Evolutionary conservation across 1,140 invertebrate species (phyloP).

Genomic region (Acromyrmex heyeri): DNA sequence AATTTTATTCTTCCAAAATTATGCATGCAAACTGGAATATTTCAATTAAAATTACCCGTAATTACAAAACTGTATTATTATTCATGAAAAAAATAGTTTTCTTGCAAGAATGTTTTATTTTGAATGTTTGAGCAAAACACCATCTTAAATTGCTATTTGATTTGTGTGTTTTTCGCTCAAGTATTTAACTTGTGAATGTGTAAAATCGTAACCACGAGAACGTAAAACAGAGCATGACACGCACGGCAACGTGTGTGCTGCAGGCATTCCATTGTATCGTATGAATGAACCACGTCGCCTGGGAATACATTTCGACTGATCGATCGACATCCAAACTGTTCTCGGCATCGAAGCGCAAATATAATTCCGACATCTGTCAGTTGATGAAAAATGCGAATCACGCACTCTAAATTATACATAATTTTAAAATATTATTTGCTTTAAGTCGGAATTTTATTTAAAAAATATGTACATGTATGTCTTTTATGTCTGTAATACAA

Average conservation of each 20-base stretch:
- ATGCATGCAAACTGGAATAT: background rate
- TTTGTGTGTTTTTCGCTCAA: constrained; percentile 34
- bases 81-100: background rate
- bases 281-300: constrained; percentile 70
- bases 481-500: background rate
- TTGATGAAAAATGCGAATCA: constrained; percentile 35
- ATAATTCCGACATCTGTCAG: constrained; percentile 20
- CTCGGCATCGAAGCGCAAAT: constrained; percentile 30
- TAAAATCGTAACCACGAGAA: constrained; percentile 49
- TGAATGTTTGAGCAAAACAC: background rate
- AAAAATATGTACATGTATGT: background rate
- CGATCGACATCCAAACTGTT: constrained; percentile 54
- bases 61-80: constrained; percentile 16
- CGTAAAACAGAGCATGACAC: constrained; percentile 40
- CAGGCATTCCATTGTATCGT: constrained; percentile 66
- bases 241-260: constrained; percentile 29
- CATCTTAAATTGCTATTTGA: background rate
- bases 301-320: constrained; percentile 71
- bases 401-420: background rate
- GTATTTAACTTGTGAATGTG: constrained; percentile 45
- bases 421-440: background rate
- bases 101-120: background rate
- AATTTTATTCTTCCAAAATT: background rate
- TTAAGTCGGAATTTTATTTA: background rate
- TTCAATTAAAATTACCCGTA: background rate